Evolutionary conservation across 1,140 invertebrate genomes (phyloP), one percentile per base, ranked within the genome.

Genomic region (Drosophila lowei): DNA sequence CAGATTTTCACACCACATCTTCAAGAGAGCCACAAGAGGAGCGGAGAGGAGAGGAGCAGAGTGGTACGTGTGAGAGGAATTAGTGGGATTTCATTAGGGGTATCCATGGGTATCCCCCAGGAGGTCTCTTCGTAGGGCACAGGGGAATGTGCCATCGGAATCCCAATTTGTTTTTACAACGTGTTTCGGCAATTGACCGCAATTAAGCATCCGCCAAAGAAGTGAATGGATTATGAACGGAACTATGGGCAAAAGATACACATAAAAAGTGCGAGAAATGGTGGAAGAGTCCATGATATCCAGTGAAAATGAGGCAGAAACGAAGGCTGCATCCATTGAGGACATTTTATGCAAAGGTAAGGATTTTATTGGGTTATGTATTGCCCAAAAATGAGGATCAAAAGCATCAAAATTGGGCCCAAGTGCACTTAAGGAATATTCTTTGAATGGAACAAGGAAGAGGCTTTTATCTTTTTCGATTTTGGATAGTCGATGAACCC

Each of bases 1-100:
- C 44, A 57, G 68, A 70, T 75, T 66, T 84, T 84, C 76, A 84
- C 65, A 70, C 70, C 66, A 61, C 50, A 71, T 11, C 34, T 38
- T 5, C 15, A 53, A n/a, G 8, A 28, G 13, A 1, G 6, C 18
- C 18, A 18, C 18, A 18, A 7, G 13, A 5, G 15, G n/a, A 44
- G 28, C 42, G 30, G 4, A 25, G 23, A 6, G 23, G 5, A 23
- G 23, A 0, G 23, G 4, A 6, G 23, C 4, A 5, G 47, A n/a
- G 9, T 5, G 15, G n/a, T 23, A 15, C 48, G 30, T 42, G 11
- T 5, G 34, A 13, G 11, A 5, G 34, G 34, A 38, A 38, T 13
- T 38, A 38, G 34, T 38, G 34, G 34, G 11, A 13, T 56, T 77
- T 81, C 81, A 84, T 84, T 84, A 80, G 59, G 34, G 34, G 3